These are phyloP conservation scores for Cistogaster globosa DNA, from an alignment of 2,888 invertebrate species.

Conservation along the genomic window DNA sequence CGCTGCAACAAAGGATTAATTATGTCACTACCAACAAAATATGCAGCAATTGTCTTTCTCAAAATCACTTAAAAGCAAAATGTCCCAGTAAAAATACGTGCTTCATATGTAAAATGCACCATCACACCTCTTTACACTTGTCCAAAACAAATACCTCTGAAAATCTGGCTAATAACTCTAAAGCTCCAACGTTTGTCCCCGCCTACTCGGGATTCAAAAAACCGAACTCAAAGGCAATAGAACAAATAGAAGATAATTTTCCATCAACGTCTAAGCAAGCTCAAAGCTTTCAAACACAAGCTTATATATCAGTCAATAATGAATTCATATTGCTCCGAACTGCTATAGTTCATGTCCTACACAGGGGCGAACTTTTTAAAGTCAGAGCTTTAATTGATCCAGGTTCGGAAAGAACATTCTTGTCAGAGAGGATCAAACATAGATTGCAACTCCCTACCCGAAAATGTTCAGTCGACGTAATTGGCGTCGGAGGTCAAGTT, in stretches of 20 bases:
- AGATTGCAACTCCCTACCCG: neutral
- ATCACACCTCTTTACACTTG: no score
- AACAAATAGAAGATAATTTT: no score
- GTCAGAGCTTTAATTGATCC: slow-evolving; percentile 46
- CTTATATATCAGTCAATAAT: neutral
- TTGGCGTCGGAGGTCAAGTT: slow-evolving; percentile 24
- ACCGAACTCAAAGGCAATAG: neutral
- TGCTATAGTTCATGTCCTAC: slow-evolving; percentile 32
- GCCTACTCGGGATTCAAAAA: no score
- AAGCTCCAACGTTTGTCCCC: neutral
- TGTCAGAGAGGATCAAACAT: slow-evolving; percentile 17
- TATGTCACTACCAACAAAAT: slow-evolving; percentile 1
- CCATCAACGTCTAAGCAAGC: neutral
- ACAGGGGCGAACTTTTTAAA: neutral
- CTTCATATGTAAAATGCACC: neutral
- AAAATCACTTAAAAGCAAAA: neutral
- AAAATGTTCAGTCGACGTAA: slow-evolving; percentile 5
- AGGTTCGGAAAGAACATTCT: slow-evolving; percentile 42
- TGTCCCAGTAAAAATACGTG: slow-evolving; percentile 4
- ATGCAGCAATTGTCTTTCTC: slow-evolving; percentile 13
- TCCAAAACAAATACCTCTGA: no score
- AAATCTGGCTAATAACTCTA: no score
- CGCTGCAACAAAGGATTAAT: neutral
- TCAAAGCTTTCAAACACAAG: neutral
- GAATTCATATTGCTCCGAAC: slow-evolving; percentile 21